Evolutionary conservation across 2,113 vertebrate genomes (phyloP).

Genomic region (Pelmatolapia mariae): DNA sequence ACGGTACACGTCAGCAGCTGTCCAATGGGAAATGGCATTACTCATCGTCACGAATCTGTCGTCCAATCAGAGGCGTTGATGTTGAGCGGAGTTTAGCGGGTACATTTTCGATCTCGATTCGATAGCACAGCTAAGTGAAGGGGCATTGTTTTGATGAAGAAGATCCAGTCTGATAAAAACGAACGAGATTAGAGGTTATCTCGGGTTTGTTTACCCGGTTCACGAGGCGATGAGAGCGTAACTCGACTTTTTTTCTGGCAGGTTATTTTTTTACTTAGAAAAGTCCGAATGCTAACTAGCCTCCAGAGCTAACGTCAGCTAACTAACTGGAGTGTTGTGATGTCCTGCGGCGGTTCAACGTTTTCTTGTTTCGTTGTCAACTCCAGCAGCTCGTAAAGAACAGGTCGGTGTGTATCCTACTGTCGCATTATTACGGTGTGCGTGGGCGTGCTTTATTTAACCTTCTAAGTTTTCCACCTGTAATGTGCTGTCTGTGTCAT

Average conservation of each 20-base stretch:
- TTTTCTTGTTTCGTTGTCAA: not conserved
- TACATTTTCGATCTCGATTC: not conserved
- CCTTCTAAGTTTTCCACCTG: not conserved
- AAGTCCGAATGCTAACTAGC: slow-evolving; percentile 14
- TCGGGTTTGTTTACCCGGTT: fast-evolving
- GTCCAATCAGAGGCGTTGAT: slow-evolving; percentile 37
- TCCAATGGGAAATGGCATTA: slow-evolving; percentile 47
- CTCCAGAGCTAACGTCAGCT: slow-evolving; percentile 27
- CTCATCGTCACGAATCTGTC: not conserved
- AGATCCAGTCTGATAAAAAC: not conserved
- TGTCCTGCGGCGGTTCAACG: not conserved
- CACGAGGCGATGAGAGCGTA: not conserved
- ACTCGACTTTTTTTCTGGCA: fast-evolving
- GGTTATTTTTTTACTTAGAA: not conserved
- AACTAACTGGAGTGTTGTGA: not conserved
- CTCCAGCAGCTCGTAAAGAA: not conserved
- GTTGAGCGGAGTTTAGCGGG: slow-evolving; percentile 15
- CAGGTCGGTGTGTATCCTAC: not conserved
- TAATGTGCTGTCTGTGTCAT: not conserved
- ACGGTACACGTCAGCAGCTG: not conserved
- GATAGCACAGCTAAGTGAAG: not conserved
- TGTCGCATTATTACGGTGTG: not conserved
- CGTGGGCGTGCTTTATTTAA: fast-evolving
- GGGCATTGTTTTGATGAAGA: not conserved
- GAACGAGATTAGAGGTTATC: fast-evolving